Conservation (phyloP, 1,140 invertebrate species). For the Sitodiplosis mosellana region DNA sequence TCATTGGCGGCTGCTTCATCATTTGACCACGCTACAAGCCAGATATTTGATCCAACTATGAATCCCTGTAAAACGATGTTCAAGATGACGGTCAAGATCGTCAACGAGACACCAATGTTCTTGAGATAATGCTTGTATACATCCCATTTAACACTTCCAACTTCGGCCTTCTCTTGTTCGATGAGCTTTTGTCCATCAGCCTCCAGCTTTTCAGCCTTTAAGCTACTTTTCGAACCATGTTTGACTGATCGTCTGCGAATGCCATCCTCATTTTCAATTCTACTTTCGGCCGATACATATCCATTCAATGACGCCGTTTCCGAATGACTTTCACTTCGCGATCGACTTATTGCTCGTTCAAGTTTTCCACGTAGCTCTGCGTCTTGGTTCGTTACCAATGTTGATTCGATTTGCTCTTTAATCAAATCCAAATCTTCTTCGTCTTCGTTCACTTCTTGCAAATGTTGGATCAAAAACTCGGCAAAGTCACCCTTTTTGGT, state of each 20-base stretch:
- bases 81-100: constrained; percentile 57
- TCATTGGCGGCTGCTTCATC: constrained; percentile 36
- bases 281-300: background rate
- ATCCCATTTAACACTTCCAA: constrained; percentile 70
- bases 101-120: constrained; percentile 60
- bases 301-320: constrained; percentile 13
- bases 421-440: constrained; percentile 46
- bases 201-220: no score
- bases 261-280: background rate
- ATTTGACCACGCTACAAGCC: constrained; percentile 77
- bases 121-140: constrained; percentile 82
- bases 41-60: constrained; percentile 80
- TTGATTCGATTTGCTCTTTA: constrained; percentile 50
- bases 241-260: background rate
- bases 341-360: constrained; percentile 30
- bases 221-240: background rate
- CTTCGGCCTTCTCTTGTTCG: constrained; percentile 75
- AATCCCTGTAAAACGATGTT: constrained; percentile 76
- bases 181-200: constrained; percentile 39
- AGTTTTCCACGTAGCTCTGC: constrained; percentile 43
- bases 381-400: constrained; percentile 28
- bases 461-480: constrained; percentile 66
- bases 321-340: constrained; percentile 20
- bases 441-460: constrained; percentile 44
- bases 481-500: constrained; percentile 65